A percentile compares a stretch with the other conserved stretches of the same genome.
These are phyloP conservation scores for Axis porcinus DNA, from an alignment of 2,113 vertebrate genomes.

Conservation along the genomic window DNA sequence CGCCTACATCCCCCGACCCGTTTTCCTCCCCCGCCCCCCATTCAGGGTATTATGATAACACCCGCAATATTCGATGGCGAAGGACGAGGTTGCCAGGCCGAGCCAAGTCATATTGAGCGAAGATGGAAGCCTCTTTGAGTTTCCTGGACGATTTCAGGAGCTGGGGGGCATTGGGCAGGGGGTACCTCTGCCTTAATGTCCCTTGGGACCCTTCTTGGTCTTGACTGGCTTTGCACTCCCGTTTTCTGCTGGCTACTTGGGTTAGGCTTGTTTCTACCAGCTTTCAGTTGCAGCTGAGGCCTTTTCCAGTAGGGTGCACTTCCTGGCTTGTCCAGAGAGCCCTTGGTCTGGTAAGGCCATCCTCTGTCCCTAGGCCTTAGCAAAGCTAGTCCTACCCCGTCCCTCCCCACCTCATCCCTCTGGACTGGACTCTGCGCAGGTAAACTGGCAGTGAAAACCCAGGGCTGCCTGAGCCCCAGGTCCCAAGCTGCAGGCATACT, in stretches of 20 bases:
- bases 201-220: slow-evolving; percentile 30
- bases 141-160: slow-evolving; percentile 51
- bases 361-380: background rate
- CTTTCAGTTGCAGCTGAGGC: slow-evolving; percentile 16
- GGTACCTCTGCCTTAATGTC: slow-evolving; percentile 3
- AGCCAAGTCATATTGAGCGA: background rate
- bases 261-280: background rate
- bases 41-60: slow-evolving; percentile 76
- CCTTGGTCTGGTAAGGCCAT: background rate
- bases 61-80: slow-evolving; percentile 72
- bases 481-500: background rate
- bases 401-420: background rate
- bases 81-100: background rate
- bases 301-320: background rate
- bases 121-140: background rate
- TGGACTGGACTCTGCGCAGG: background rate
- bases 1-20: slow-evolving; percentile 79
- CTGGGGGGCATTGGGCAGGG: background rate
- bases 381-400: background rate
- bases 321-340: background rate
- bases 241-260: background rate
- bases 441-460: background rate
- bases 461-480: background rate
- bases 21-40: slow-evolving; percentile 58
- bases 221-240: background rate